Conservation (phyloP, 2,888 invertebrate species). For the Agrotis exclamationis region DNA sequence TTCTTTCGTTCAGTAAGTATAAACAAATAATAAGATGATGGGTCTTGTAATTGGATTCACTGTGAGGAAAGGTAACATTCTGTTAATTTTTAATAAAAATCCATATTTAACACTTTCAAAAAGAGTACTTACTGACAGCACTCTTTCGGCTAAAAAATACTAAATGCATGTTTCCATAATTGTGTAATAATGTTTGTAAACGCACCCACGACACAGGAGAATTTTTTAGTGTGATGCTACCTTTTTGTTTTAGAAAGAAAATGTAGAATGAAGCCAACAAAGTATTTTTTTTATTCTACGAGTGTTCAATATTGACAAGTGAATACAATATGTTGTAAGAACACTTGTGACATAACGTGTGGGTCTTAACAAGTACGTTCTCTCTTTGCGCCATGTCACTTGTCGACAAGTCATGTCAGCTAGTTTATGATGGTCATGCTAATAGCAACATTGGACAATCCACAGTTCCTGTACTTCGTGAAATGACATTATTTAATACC, state of each 20-base stretch:
- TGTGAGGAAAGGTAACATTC: background rate
- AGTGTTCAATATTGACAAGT: background rate
- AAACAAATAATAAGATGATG: background rate
- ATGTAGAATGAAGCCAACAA: background rate
- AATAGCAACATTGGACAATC: constrained; percentile 48
- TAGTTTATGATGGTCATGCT: constrained; percentile 60
- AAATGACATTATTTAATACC: constrained; percentile 21
- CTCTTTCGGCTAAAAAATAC: no score
- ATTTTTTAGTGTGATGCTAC: no score
- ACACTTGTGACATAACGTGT: constrained; percentile 16
- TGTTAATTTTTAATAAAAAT: background rate
- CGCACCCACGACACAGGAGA: no score
- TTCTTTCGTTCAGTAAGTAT: background rate
- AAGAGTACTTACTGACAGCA: no score
- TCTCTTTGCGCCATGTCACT: constrained; percentile 49
- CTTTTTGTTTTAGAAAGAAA: no score
- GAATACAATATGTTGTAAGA: background rate
- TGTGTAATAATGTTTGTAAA: no score
- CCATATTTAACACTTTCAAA: no score
- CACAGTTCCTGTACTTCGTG: constrained; percentile 28
- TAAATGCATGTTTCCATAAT: no score
- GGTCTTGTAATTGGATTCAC: background rate
- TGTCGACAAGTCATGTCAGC: constrained; percentile 53
- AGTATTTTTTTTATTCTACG: background rate
- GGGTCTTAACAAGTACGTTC: constrained; percentile 33